Evolutionary conservation across 2,888 invertebrate species (phyloP).

Genomic region (Steromphala cineraria): DNA sequence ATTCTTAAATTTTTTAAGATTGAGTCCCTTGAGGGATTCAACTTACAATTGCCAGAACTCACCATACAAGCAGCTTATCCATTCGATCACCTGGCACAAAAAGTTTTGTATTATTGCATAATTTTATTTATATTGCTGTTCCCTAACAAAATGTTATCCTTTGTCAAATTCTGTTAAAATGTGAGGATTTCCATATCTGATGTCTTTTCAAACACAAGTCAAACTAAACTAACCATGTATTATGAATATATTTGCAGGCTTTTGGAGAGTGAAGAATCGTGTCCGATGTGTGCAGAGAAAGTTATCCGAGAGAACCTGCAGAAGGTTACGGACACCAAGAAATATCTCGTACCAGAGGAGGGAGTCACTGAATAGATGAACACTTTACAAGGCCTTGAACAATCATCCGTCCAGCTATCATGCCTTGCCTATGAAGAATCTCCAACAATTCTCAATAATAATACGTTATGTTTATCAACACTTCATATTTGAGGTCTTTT

Average conservation of each 20-base stretch:
- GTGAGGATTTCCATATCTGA: no score
- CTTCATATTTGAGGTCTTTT: no score
- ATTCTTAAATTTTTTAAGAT: neutral
- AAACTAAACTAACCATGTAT: neutral
- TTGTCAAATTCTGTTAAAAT: no score
- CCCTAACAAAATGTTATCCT: no score
- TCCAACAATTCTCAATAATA: neutral
- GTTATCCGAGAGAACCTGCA: constrained; percentile 67
- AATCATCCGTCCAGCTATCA: neutral
- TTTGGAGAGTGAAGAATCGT: constrained; percentile 77
- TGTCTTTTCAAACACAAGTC: no score
- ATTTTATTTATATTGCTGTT: no score
- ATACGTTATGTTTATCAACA: neutral
- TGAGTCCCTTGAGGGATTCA: no score
- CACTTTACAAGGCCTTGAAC: neutral
- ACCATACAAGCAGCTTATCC: no score
- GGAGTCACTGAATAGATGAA: constrained; percentile 9
- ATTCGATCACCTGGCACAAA: no score
- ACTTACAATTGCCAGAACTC: no score
- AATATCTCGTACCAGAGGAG: constrained; percentile 36
- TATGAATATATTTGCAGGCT: constrained; percentile 52
- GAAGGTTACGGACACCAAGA: constrained; percentile 61
- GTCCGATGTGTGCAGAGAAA: constrained; percentile 87
- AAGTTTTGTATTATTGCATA: no score
- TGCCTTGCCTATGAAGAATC: neutral